A percentile compares a stretch with the other conserved stretches of the same genome.
Conservation (phyloP, 2,888 invertebrate species). For the Heliconius cydno region DNA sequence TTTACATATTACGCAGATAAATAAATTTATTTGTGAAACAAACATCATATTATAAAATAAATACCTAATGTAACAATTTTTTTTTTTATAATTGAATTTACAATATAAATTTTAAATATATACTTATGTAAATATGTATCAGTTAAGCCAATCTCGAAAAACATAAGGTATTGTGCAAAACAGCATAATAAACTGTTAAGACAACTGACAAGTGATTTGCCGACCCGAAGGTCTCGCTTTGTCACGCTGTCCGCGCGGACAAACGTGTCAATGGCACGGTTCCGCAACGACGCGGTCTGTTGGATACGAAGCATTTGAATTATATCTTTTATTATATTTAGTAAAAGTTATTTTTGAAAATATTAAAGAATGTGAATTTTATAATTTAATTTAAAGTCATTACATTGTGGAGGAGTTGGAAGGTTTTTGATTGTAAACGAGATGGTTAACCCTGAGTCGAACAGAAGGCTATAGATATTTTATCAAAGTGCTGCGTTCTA, state of each 20-base stretch:
- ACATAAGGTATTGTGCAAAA: constrained; percentile 15
- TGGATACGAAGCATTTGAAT: constrained; percentile 30
- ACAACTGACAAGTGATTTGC: constrained; percentile 19
- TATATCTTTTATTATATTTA: background rate
- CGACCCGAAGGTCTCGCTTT: constrained; percentile 37
- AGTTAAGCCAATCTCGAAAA: background rate
- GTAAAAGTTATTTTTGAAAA: constrained; percentile 1
- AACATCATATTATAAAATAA: no score
- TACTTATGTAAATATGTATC: background rate
- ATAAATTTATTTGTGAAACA: no score
- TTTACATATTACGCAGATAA: no score
- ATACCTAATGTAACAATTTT: background rate
- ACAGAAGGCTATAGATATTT: background rate
- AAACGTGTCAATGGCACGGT: constrained; percentile 46
- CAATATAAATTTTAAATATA: background rate
- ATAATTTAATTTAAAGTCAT: background rate
- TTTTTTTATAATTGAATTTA: background rate
- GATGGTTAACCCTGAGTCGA: background rate
- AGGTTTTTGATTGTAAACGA: background rate
- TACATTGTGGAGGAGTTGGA: background rate
- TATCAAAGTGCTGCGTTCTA: background rate
- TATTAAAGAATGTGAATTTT: background rate
- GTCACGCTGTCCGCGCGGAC: constrained; percentile 38
- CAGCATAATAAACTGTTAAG: constrained; percentile 22
- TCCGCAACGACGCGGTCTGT: constrained; percentile 37